Percentiles rank a stretch among this genome's conserved stretches.
phyloP scores from a whole-genome alignment of 2,888 invertebrate genomes.

The Megamerina dolium region DNA sequence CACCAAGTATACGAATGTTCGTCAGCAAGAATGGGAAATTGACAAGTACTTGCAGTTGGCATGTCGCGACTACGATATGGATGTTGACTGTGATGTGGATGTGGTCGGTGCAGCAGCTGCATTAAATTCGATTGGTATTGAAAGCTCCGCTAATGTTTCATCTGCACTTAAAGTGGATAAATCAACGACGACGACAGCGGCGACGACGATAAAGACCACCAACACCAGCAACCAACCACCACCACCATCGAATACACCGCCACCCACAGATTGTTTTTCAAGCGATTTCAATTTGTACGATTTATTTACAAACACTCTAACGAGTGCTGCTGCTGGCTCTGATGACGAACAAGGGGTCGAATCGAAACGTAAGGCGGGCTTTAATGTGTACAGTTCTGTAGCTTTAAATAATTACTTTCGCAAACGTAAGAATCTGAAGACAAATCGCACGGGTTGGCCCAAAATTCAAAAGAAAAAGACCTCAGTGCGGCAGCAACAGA shows the following conservation, averaged over 20 bases:
- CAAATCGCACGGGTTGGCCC: constrained; percentile 82
- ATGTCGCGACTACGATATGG: constrained; percentile 28
- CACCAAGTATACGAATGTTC: constrained; percentile 31
- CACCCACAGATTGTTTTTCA: constrained; percentile 41
- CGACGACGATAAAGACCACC: neutral
- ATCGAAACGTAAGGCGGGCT: constrained; percentile 21
- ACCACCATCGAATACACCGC: constrained; percentile 27
- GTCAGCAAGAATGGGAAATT: constrained; percentile 37
- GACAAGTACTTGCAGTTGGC: constrained; percentile 40
- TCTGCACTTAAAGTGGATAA: neutral
- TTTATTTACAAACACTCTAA: constrained; percentile 30
- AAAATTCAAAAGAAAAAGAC: constrained; percentile 43
- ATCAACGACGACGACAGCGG: neutral
- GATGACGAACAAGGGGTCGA: constrained; percentile 19
- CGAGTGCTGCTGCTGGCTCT: constrained; percentile 19
- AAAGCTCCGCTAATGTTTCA: neutral
- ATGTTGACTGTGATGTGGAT: constrained; percentile 18
- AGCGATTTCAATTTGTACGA: constrained; percentile 43
- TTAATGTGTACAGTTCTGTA: constrained; percentile 31
- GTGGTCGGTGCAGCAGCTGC: constrained; percentile 1
- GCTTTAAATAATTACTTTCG: constrained; percentile 34
- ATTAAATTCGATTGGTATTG: neutral
- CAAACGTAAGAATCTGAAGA: constrained; percentile 52
- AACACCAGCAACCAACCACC: neutral
- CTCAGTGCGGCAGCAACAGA: constrained; percentile 27